phyloP scores from a whole-genome alignment of 2,113 vertebrate genomes.

The Bungarus multicinctus region DNA sequence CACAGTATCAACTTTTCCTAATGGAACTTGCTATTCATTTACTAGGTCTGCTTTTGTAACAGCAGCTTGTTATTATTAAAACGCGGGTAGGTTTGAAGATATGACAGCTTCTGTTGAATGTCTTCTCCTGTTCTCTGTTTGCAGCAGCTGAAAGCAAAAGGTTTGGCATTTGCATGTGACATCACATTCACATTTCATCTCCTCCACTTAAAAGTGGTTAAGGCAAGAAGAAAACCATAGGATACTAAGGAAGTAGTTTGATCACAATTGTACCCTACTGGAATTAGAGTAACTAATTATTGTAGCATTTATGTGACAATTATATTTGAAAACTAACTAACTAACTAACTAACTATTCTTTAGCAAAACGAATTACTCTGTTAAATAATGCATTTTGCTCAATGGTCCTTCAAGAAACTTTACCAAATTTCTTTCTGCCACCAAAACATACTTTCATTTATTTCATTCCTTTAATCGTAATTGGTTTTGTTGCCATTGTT shows the following conservation, averaged over 20 bases:
- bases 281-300: background rate
- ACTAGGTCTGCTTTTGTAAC: background rate
- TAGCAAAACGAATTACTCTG: background rate
- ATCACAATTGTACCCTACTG: background rate
- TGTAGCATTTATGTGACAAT: too few species aligned
- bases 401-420: background rate
- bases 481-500: background rate
- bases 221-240: background rate
- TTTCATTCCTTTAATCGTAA: background rate
- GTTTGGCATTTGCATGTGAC: background rate
- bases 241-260: background rate
- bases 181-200: background rate
- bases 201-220: background rate
- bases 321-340: too few species aligned
- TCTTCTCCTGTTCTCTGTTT: background rate
- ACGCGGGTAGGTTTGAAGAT: background rate
- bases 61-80: background rate
- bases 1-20: constrained; percentile 4
- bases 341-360: background rate
- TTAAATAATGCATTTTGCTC: background rate
- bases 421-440: background rate
- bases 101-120: constrained; percentile 18
- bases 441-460: background rate
- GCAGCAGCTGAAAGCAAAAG: background rate
- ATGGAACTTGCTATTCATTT: background rate